Base-by-base conservation (phyloP, 2,113 vertebrate genomes). In the Periophthalmodon schlosseri region DNA sequence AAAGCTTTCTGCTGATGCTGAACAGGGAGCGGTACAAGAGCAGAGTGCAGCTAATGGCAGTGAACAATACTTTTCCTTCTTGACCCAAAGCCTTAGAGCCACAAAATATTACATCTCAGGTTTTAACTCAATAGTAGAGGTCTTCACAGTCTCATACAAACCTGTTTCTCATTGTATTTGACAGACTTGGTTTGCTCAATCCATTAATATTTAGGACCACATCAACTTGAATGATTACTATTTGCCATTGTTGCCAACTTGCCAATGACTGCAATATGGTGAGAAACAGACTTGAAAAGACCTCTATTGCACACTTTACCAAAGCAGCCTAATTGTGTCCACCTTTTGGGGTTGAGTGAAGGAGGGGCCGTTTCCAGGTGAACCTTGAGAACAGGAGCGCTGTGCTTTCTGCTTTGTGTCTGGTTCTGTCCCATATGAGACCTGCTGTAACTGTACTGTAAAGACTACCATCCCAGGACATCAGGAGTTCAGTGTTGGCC, bases 31-130 rank as follows among this genome's bases (percentile, higher is more conserved):
- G 14, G 60, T 36, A 28, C 23, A 50, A 64, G 63, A 68, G 68
- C 52, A 67, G 52, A 36, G 52, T 56, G 63, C 65, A 10, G 18
- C 72, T 58, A 63, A 70, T 77, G 81, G 83, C 81, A 82, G 85
- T 82, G 76, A 75, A 77, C 58, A 68, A 68, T 34, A 13, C 63
- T 44, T 39, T 65, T 65, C 63, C 34, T 65, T 65, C 63, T 65
- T 39, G 34, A 36, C 18, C 18, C 34, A 13, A 39, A 65, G 39
- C 9, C 14, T 20, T 65, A 28, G 13, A 65, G 33, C 34, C 34
- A 39, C 18, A 11, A n/a, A 18, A 39, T 18, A n/a, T 44, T n/a
- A 8, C 33, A 65, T 33, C 60, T 63, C 58, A 13, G 23, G 5
- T 36, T 64, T 20, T 16, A 36, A 64, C 33, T 15, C 28, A 63